A percentile compares a stretch with the other conserved stretches of the same genome.
phyloP scores from a whole-genome alignment of 2,888 invertebrate species.

The Thera britannica region DNA sequence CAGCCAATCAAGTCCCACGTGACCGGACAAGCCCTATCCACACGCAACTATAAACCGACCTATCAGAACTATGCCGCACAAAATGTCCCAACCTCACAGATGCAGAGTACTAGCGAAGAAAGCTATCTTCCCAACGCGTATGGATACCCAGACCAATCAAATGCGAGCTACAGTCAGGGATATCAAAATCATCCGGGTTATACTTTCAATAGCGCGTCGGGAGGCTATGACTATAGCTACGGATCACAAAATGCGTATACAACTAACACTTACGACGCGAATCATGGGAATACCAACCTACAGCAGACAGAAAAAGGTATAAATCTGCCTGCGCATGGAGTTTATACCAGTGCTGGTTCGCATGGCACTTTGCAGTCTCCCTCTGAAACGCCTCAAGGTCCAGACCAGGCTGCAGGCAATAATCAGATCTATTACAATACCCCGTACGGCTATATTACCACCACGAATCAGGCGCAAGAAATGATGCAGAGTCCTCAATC shows the following conservation, averaged over 20 bases:
- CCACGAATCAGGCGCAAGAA: constrained; percentile 60
- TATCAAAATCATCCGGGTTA: constrained; percentile 87
- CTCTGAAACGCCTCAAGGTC: constrained; percentile 62
- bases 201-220: constrained; percentile 82
- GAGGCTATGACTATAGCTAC: constrained; percentile 86
- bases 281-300: constrained; percentile 55
- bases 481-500: constrained; percentile 51
- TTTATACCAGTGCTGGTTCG: constrained; percentile 79
- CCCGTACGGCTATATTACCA: constrained; percentile 79
- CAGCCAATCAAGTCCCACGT: constrained; percentile 78
- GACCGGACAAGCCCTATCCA: constrained; percentile 69
- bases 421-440: constrained; percentile 74
- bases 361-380: constrained; percentile 79
- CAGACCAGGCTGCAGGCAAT: constrained; percentile 46
- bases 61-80: constrained; percentile 48
- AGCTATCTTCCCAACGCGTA: constrained; percentile 51
- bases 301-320: constrained; percentile 55
- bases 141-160: constrained; percentile 53
- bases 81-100: constrained; percentile 33
- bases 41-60: constrained; percentile 45
- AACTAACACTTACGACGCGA: constrained; percentile 51
- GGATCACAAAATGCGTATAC: constrained; percentile 83
- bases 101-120: constrained; percentile 44
- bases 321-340: constrained; percentile 61
- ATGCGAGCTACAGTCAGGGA: constrained; percentile 56